phyloP scores from a whole-genome alignment of 2,888 invertebrate species.

The Uloborus plumipes region DNA sequence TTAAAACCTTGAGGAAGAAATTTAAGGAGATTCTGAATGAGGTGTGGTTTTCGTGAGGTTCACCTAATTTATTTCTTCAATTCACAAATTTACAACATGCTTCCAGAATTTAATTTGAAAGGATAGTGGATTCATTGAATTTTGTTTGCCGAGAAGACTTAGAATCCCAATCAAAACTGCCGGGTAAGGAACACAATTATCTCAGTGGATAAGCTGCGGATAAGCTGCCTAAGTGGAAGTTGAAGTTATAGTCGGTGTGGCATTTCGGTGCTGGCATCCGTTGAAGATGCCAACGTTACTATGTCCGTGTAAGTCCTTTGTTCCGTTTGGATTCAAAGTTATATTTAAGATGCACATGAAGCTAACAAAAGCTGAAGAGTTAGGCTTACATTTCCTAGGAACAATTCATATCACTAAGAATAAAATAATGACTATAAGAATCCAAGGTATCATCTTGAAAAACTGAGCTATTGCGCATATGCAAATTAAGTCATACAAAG shows the following conservation, averaged over 20 bases:
- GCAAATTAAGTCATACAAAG: too few relatives aligned
- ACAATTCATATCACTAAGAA: constrained; percentile 36
- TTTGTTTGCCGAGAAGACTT: not conserved
- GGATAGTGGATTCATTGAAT: too few relatives aligned
- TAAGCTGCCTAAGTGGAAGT: constrained; percentile 51
- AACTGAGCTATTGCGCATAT: too few relatives aligned
- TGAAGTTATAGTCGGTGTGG: not conserved
- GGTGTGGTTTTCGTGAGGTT: too few relatives aligned
- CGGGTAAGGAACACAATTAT: constrained; percentile 56
- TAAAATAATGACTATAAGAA: constrained; percentile 24
- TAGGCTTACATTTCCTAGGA: constrained; percentile 1
- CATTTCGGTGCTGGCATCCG: too few relatives aligned
- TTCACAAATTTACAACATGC: too few relatives aligned
- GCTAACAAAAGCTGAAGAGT: constrained; percentile 10
- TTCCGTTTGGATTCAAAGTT: not conserved
- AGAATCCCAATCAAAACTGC: constrained; percentile 45
- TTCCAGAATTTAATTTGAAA: too few relatives aligned
- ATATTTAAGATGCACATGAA: constrained; percentile 2
- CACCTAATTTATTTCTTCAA: too few relatives aligned
- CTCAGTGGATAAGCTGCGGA: constrained; percentile 42
- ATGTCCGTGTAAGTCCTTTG: constrained; percentile 27
- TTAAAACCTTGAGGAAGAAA: too few relatives aligned
- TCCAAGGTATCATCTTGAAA: constrained; percentile 30
- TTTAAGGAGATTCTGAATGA: too few relatives aligned
- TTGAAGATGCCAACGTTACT: not conserved